Evolutionary conservation across 2,113 vertebrate species (phyloP).

Genomic region (Brachyhypopomus occidentalis): DNA sequence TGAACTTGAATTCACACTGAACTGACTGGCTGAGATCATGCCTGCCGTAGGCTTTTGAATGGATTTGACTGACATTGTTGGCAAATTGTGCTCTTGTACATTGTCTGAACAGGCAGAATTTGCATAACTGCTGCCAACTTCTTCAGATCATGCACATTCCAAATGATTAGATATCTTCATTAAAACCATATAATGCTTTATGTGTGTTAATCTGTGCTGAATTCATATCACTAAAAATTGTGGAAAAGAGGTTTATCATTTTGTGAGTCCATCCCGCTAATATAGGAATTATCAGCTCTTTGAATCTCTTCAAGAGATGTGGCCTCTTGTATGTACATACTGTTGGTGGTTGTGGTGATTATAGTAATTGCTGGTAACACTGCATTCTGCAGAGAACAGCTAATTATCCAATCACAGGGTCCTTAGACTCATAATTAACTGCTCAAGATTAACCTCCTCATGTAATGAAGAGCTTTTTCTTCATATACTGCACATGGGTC

Average conservation of each 20-base stretch:
- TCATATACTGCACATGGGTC: background rate
- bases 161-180: background rate
- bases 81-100: background rate
- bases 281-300: conserved; percentile 43
- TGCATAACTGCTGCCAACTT: background rate
- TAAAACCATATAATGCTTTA: background rate
- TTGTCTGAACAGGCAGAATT: background rate
- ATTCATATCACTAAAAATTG: conserved; percentile 1
- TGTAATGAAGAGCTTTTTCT: background rate
- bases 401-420: conserved; percentile 31
- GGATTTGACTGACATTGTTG: too few species aligned
- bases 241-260: conserved; percentile 10
- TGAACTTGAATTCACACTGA: conserved; percentile 69
- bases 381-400: background rate
- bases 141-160: background rate
- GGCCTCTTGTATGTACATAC: background rate
- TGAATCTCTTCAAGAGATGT: background rate
- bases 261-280: conserved; percentile 16
- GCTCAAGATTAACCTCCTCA: background rate
- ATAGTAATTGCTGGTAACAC: conserved; percentile 16
- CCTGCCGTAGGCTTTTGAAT: background rate
- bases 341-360: conserved; percentile 16
- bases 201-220: background rate
- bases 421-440: background rate
- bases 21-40: background rate